phyloP scores from a whole-genome alignment of 2,113 vertebrate genomes.

The Sinosuthora webbiana region DNA sequence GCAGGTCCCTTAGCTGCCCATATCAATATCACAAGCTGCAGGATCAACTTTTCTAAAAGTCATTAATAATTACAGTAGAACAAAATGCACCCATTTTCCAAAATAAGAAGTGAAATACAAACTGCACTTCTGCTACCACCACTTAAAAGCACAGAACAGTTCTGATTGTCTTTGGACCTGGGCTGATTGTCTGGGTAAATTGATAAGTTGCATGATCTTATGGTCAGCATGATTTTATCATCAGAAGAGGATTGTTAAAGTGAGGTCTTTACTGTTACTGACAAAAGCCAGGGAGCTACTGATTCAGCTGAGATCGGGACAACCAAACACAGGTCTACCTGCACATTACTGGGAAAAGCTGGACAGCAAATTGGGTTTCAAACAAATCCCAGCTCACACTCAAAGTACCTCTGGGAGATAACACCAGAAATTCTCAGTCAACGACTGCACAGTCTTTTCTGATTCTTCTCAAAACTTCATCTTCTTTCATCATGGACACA shows the following conservation, averaged over 20 bases:
- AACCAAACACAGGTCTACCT: neutral
- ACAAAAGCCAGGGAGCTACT: fast-evolving
- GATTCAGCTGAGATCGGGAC: neutral
- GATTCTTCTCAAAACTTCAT: neutral
- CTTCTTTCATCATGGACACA: fast-evolving
- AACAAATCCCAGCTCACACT: neutral
- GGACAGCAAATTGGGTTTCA: neutral
- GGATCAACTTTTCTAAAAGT: neutral
- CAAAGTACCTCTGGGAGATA: neutral
- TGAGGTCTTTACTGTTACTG: fast-evolving
- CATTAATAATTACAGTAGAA: neutral
- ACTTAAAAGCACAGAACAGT: neutral
- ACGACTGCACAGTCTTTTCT: neutral
- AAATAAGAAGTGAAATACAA: neutral
- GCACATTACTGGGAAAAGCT: neutral
- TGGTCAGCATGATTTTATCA: neutral
- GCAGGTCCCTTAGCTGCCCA: neutral
- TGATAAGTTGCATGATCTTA: neutral
- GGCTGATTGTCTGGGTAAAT: neutral
- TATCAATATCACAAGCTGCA: neutral
- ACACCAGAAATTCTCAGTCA: neutral
- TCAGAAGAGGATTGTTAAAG: neutral
- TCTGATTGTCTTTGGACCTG: neutral
- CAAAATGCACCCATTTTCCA: neutral
- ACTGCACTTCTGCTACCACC: neutral